Evolutionary conservation across 2,888 invertebrate genomes (phyloP), one percentile per base, ranked within the genome.

Genomic region (Neocrepidodera transversa): DNA sequence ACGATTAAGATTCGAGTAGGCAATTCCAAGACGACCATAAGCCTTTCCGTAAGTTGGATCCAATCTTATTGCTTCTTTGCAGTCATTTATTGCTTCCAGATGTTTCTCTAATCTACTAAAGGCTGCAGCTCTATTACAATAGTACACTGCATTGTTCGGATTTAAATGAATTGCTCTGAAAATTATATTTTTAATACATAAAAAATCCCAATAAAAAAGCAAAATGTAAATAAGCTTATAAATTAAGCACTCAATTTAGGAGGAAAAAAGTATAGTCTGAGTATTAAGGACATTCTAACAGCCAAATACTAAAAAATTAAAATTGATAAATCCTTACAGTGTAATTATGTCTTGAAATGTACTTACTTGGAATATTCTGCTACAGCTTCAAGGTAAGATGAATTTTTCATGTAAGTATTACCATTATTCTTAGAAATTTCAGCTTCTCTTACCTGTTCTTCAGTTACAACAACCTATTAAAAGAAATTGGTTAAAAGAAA

Each of bases 101-200:
- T 94, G 90, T 73, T 92, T 88, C 47, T 91, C 91, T 66, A 97
- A 81, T 76, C 95, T 94, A 76, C 92, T 96, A 77, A 92, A 90
- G 0, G 97, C 96, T 1, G 98, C 98, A 42, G 98, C 99, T 67
- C 98, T 87, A 78, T 99, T 99, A 79, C 97, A 97, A 79, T 93
- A 98, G 81, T 92, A 98, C 23, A 98, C 93, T 0, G 97, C 91
- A 82, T 97, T 97, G 62, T 86, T 85, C 17, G 90, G 87, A 78
- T 97, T 93, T 57, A 95, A 81, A 70, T 88, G 85, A 66, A 99
- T 93, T 8, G 98, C 97, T 71, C 93, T 90, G 68, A 76, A 83
- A 80, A 62, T 11, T 28, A n/a, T n/a, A n/a, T n/a, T n/a, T n/a
- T n/a, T n/a, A n/a, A n/a, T n/a, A n/a, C n/a, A n/a, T n/a, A n/a